A percentile compares a stretch with the other conserved stretches of the same genome.
phyloP scores from a whole-genome alignment of 2,888 invertebrate species.

The Tridacna crocea region DNA sequence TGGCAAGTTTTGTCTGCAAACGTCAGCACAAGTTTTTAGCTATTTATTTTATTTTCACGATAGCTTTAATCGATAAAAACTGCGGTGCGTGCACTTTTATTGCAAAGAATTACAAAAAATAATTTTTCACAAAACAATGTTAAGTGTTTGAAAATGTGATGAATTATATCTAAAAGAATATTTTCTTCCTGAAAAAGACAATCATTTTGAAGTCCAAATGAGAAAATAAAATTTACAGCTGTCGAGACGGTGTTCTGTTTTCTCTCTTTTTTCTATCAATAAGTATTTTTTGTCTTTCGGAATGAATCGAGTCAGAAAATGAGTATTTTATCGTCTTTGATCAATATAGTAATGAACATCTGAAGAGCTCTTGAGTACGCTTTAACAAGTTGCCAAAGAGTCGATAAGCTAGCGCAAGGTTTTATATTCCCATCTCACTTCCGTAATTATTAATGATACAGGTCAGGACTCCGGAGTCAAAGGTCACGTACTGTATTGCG shows the following conservation, averaged over 20 bases:
- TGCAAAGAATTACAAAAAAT: too few relatives aligned
- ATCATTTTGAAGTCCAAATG: too few relatives aligned
- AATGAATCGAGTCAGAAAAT: background rate
- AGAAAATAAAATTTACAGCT: too few relatives aligned
- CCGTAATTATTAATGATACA: conserved; percentile 40
- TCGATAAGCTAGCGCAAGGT: conserved; percentile 9
- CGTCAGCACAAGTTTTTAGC: too few relatives aligned
- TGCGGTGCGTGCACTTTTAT: too few relatives aligned
- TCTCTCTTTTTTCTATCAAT: background rate
- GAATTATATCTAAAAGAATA: too few relatives aligned
- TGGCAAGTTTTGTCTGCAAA: too few relatives aligned
- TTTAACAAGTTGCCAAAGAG: conserved; percentile 28
- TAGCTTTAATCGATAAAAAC: too few relatives aligned
- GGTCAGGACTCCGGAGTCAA: conserved; percentile 29
- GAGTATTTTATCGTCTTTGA: background rate
- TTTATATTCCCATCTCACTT: conserved; percentile 41
- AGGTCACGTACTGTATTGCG: conserved; percentile 27
- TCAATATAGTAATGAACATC: conserved; percentile 44
- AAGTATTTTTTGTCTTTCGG: background rate
- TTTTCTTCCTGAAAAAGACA: too few relatives aligned
- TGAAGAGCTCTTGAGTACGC: conserved; percentile 33
- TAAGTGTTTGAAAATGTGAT: too few relatives aligned
- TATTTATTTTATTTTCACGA: too few relatives aligned
- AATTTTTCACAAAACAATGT: too few relatives aligned
- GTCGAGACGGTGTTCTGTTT: background rate